Percentiles rank a stretch among this genome's conserved stretches.
Evolutionary conservation across 53 echinoderm and acorn worm genomes (phyloP).

Genomic region (Temnopleurus reevesii): DNA sequence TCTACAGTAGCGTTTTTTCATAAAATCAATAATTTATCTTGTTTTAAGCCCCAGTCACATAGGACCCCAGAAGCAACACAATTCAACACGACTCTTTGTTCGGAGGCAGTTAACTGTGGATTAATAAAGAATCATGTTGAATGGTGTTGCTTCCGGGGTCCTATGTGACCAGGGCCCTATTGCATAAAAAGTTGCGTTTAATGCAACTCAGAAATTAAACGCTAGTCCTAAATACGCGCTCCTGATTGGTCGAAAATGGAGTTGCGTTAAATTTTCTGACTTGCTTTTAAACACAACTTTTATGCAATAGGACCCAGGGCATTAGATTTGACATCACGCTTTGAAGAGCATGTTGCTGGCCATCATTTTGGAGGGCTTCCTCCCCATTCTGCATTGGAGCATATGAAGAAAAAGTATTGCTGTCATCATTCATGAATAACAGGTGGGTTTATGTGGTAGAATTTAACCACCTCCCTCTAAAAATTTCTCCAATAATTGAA

Average conservation of each 20-base stretch:
- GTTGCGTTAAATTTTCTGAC: not conserved
- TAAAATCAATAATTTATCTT: too few relatives aligned
- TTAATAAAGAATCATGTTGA: too few relatives aligned
- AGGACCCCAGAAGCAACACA: too few relatives aligned
- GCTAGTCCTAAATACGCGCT: too few relatives aligned
- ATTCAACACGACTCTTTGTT: too few relatives aligned
- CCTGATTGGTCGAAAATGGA: not conserved
- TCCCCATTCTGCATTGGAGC: slow-evolving; percentile 74
- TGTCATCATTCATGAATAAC: slow-evolving; percentile 68
- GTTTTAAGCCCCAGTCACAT: too few relatives aligned
- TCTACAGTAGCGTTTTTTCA: too few relatives aligned
- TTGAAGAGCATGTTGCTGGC: slow-evolving; percentile 72
- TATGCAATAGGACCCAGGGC: not conserved
- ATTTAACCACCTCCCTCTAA: too few relatives aligned
- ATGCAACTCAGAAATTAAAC: too few relatives aligned
- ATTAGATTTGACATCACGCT: slow-evolving; percentile 44
- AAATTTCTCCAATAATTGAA: too few relatives aligned
- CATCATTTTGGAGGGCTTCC: slow-evolving; percentile 76
- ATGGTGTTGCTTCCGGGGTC: not conserved
- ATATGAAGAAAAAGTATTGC: slow-evolving; percentile 80
- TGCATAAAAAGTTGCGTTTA: not conserved
- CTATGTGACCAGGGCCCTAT: not conserved
- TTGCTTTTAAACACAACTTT: not conserved
- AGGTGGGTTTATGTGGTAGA: too few relatives aligned
- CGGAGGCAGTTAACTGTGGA: too few relatives aligned